These are phyloP conservation scores for Dryadula phaetusa DNA, from an alignment of 2,888 invertebrate species.

Conservation along the genomic window DNA sequence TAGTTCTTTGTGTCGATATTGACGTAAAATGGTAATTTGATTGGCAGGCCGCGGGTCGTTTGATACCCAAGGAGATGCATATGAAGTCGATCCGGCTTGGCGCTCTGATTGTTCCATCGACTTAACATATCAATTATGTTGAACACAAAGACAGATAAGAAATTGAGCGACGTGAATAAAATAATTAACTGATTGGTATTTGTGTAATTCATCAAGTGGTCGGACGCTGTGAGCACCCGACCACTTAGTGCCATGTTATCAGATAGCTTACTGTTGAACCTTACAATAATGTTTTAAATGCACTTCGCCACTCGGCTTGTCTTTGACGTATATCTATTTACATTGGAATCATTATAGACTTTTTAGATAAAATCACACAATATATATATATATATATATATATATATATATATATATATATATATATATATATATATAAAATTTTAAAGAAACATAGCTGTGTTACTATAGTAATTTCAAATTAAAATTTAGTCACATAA, in stretches of 20 bases:
- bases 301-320: constrained; percentile 61
- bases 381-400: not conserved
- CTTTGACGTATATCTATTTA: constrained; percentile 41
- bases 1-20: constrained; percentile 67
- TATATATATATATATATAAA: not conserved
- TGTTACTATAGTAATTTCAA: too few species aligned
- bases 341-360: constrained; percentile 33
- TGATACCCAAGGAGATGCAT: constrained; percentile 43
- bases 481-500: too few species aligned
- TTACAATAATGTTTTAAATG: constrained; percentile 74
- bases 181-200: constrained; percentile 84
- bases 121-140: constrained; percentile 84
- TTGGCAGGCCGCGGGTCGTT: constrained; percentile 51
- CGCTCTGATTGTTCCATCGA: constrained; percentile 78
- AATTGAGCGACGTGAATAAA: constrained; percentile 81
- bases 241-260: constrained; percentile 77
- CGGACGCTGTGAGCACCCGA: constrained; percentile 62
- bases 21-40: constrained; percentile 58
- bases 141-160: constrained; percentile 79
- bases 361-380: constrained; percentile 26
- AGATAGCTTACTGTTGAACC: constrained; percentile 65
- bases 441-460: too few species aligned
- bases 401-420: not conserved
- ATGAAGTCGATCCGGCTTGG: constrained; percentile 55
- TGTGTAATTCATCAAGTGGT: constrained; percentile 81